These are phyloP conservation scores for Acrocephalus scirpaceus DNA, from an alignment of 2,797 vertebrate genomes.

Conservation along the genomic window DNA sequence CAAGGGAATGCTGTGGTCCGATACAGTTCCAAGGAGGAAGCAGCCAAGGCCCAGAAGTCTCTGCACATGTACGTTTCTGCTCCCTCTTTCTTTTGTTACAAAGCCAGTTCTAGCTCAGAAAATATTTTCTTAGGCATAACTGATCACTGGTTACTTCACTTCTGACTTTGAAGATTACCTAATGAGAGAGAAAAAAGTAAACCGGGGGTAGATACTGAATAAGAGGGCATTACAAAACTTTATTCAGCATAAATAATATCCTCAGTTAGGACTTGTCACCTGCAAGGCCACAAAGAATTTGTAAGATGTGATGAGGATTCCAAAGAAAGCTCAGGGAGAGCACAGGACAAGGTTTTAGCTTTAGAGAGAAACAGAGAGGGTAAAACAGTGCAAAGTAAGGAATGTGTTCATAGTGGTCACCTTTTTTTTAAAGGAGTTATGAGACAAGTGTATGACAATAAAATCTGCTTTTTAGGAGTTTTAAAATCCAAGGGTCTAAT, in stretches of 20 bases:
- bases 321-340: neutral
- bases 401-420: neutral
- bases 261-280: neutral
- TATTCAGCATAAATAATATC: neutral
- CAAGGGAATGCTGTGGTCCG: constrained; percentile 98
- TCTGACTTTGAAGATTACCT: neutral
- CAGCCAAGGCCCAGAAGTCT: constrained; percentile 98
- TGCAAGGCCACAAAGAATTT: neutral
- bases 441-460: neutral
- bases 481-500: neutral
- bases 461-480: neutral
- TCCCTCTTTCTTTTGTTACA: neutral
- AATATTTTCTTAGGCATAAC: neutral
- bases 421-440: neutral
- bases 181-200: neutral
- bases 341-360: neutral
- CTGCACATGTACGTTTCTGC: constrained; percentile 90
- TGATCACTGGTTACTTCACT: neutral
- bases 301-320: neutral
- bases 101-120: neutral
- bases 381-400: neutral
- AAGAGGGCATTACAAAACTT: neutral
- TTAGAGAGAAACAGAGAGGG: neutral
- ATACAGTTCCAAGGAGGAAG: constrained; percentile 98
- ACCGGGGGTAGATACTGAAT: neutral